A percentile compares a stretch with the other conserved stretches of the same genome.
Evolutionary conservation across 1,140 invertebrate genomes (phyloP).

Genomic region (Pseudomyrmex cubaensis): DNA sequence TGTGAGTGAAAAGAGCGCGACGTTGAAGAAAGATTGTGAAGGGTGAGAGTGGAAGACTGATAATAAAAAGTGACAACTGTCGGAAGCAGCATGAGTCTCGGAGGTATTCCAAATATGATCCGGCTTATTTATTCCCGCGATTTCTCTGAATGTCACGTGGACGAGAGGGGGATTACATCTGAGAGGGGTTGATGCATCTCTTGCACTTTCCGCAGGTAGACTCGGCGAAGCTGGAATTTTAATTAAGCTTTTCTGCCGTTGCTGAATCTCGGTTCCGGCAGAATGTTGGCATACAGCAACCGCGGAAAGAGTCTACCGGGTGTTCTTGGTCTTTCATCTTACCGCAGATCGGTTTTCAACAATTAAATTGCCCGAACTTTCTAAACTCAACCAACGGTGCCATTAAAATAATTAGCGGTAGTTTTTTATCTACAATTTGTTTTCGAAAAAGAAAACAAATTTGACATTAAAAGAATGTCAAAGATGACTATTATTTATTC

Average conservation of each 20-base stretch:
- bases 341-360: not conserved
- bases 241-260: constrained; percentile 77
- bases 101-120: constrained; percentile 62
- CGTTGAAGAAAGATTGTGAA: not conserved
- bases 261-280: constrained; percentile 62
- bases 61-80: constrained; percentile 55
- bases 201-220: constrained; percentile 64
- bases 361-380: constrained; percentile 8
- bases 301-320: constrained; percentile 60
- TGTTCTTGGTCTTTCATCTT: constrained; percentile 25
- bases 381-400: not conserved
- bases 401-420: no score
- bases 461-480: not conserved
- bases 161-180: not conserved
- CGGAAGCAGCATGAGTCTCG: constrained; percentile 57
- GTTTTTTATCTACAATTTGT: not conserved
- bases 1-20: not conserved
- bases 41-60: not conserved
- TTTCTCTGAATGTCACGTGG: constrained; percentile 67
- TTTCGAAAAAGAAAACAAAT: not conserved
- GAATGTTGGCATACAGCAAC: constrained; percentile 32
- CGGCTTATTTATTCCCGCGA: constrained; percentile 70
- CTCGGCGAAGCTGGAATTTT: constrained; percentile 75
- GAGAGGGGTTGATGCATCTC: constrained; percentile 36
- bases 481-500: not conserved